Conservation (phyloP, 35 echinoderm and acorn worm species). For the Patiria miniata region DNA sequence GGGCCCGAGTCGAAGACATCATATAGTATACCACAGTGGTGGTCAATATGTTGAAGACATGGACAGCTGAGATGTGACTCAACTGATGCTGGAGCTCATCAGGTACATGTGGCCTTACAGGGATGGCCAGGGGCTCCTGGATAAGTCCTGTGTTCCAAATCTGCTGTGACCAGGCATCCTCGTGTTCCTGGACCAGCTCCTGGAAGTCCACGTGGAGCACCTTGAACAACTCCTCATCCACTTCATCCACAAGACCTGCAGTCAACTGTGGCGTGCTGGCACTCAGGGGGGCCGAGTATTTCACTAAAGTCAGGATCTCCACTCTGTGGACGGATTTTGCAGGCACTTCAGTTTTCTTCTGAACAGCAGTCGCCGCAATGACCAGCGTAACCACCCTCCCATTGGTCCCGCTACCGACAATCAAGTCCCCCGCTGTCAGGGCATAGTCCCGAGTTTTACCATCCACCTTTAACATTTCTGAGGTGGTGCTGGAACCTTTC, state of each 20-base stretch:
- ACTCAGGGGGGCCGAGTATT: constrained; percentile 79
- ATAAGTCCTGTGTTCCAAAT: constrained; percentile 87
- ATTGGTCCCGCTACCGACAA: constrained; percentile 43
- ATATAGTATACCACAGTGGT: constrained; percentile 80
- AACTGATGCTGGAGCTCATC: constrained; percentile 20
- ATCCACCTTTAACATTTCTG: constrained; percentile 75
- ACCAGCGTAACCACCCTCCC: constrained; percentile 74
- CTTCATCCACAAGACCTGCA: constrained; percentile 70
- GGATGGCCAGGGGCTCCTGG: constrained; percentile 46
- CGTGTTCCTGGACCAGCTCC: constrained; percentile 62
- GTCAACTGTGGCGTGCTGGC: constrained; percentile 58
- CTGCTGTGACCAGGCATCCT: constrained; percentile 74
- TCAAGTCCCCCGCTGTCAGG: constrained; percentile 73
- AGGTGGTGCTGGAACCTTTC: constrained; percentile 80
- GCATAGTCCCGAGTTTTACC: constrained; percentile 62
- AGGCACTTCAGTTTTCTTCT: constrained; percentile 63
- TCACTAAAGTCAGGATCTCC: constrained; percentile 57
- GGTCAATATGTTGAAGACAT: constrained; percentile 54
- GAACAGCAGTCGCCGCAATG: constrained; percentile 62
- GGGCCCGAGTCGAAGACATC: constrained; percentile 75
- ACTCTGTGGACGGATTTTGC: constrained; percentile 61
- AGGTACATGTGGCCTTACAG: background rate
- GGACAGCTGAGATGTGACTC: constrained; percentile 23
- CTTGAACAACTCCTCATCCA: constrained; percentile 76
- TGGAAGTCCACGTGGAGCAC: constrained; percentile 60